Conservation (phyloP, 35 echinoderm and acorn worm species). For the Nesometra sesokonis region DNA sequence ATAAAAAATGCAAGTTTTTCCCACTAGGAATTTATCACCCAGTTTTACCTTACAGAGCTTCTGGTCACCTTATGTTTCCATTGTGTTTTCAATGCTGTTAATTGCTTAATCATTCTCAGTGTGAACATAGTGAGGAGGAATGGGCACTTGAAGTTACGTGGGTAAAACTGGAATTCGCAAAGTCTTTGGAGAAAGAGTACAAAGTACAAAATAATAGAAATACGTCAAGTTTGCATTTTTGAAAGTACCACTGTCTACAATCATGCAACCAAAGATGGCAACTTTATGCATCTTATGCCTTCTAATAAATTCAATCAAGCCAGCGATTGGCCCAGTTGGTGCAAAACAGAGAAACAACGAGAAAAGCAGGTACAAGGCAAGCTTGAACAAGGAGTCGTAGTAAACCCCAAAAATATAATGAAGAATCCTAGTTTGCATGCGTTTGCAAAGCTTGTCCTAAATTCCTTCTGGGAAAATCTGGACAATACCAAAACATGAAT, state of each 20-base stretch:
- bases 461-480: constrained; percentile 53
- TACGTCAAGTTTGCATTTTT: constrained; percentile 13
- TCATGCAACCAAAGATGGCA: too few species aligned
- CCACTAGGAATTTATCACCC: not conserved
- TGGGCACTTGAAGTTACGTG: too few species aligned
- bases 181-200: too few species aligned
- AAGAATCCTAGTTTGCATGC: not conserved
- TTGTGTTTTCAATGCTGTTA: not conserved
- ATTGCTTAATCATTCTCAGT: not conserved
- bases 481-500: constrained; percentile 5
- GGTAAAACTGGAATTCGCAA: not conserved
- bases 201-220: constrained; percentile 2
- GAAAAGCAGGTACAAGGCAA: not conserved
- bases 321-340: constrained; percentile 9
- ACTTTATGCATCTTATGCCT: too few species aligned
- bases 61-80: constrained; percentile 1
- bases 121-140: too few species aligned
- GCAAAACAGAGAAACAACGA: constrained; percentile 9
- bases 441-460: constrained; percentile 28
- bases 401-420: too few species aligned
- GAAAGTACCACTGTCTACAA: not conserved
- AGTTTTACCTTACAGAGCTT: constrained; percentile 6
- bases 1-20: too few species aligned
- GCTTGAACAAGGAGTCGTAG: too few species aligned
- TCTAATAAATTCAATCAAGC: constrained; percentile 11